A percentile compares a stretch with the other conserved stretches of the same genome.
phyloP scores from a whole-genome alignment of 1,140 invertebrate genomes.

The Drosophila watanabei region DNA sequence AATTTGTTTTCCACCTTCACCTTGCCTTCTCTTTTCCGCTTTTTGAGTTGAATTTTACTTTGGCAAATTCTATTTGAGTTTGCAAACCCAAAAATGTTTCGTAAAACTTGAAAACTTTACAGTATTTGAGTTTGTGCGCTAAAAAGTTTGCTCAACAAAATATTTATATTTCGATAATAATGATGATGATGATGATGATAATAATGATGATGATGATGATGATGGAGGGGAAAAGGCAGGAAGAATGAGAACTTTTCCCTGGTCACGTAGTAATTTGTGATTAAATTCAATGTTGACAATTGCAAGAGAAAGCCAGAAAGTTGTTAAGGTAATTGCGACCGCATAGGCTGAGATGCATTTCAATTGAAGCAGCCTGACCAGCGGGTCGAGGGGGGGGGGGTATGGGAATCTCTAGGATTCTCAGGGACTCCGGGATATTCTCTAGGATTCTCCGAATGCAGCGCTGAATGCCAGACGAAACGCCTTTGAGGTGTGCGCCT shows the following conservation, averaged over 20 bases:
- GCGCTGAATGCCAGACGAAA: slow-evolving; percentile 53
- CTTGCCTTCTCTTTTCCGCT: background rate
- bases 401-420: background rate
- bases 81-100: slow-evolving; percentile 18
- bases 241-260: slow-evolving; percentile 3
- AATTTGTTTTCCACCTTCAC: slow-evolving; percentile 17
- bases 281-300: slow-evolving; percentile 77
- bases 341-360: slow-evolving; percentile 73
- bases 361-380: slow-evolving; percentile 49
- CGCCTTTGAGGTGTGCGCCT: slow-evolving; percentile 60
- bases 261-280: slow-evolving; percentile 71
- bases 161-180: slow-evolving; percentile 19
- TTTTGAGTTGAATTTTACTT: slow-evolving; percentile 16
- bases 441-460: slow-evolving; percentile 33
- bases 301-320: slow-evolving; percentile 46
- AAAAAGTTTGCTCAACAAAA: slow-evolving; percentile 47
- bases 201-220: background rate
- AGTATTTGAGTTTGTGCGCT: slow-evolving; percentile 42
- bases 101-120: slow-evolving; percentile 24
- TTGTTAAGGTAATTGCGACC: slow-evolving; percentile 73
- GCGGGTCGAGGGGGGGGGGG: background rate
- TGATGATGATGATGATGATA: background rate
- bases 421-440: slow-evolving; percentile 4
- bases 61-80: slow-evolving; percentile 27
- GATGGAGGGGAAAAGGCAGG: background rate